A percentile compares a stretch with the other conserved stretches of the same genome.
Evolutionary conservation across 2,797 vertebrate species (phyloP).

Genomic region (Chloroceryle amazona): DNA sequence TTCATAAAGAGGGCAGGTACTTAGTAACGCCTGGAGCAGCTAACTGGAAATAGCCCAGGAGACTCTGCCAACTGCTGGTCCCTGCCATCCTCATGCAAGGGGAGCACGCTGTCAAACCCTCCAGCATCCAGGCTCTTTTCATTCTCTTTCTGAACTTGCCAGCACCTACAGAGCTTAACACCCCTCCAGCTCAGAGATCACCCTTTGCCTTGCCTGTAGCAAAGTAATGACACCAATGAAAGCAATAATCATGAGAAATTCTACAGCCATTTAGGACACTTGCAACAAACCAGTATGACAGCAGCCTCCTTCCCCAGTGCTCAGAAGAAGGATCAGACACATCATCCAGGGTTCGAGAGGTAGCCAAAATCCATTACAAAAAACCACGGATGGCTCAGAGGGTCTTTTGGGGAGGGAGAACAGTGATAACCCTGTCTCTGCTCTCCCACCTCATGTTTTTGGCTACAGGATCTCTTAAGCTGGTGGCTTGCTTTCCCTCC

Average conservation of each 20-base stretch:
- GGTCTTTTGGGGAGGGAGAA: neutral
- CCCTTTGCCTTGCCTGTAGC: neutral
- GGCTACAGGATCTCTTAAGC: neutral
- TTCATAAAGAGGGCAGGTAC: slow-evolving; percentile 39
- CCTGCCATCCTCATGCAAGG: neutral
- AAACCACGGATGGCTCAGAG: accelerated
- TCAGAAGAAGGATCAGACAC: neutral
- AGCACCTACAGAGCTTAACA: neutral
- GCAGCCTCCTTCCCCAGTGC: neutral
- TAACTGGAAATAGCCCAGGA: neutral
- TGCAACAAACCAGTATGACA: accelerated
- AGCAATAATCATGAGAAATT: neutral
- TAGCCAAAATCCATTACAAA: neutral
- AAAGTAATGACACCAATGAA: neutral
- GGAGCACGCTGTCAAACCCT: neutral
- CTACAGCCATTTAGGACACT: accelerated
- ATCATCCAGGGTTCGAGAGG: accelerated
- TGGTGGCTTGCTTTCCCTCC: neutral
- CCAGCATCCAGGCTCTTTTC: neutral
- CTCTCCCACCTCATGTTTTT: neutral
- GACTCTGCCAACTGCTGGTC: neutral
- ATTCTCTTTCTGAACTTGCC: neutral
- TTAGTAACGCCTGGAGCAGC: neutral
- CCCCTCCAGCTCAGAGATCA: neutral
- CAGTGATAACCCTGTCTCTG: neutral